These are phyloP conservation scores for Porphyrio hochstetteri DNA, from an alignment of 2,113 vertebrate genomes.

Conservation along the genomic window DNA sequence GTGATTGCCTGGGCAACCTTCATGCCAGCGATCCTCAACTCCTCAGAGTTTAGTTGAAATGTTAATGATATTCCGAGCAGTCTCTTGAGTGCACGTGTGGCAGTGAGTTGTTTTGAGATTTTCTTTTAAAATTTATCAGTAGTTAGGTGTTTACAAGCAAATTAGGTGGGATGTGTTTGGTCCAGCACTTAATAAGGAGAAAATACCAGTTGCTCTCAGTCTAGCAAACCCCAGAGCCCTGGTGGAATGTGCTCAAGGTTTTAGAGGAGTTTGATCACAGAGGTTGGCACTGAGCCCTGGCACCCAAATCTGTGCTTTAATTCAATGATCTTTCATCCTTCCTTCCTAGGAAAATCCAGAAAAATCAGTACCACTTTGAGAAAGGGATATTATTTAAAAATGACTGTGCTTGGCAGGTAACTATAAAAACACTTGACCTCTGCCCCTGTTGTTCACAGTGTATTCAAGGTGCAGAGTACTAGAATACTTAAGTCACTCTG, in stretches of 20 bases:
- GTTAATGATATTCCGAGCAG: neutral
- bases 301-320: neutral
- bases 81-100: neutral
- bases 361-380: neutral
- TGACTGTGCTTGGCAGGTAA: neutral
- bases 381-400: constrained; percentile 2
- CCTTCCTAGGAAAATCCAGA: neutral
- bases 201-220: neutral
- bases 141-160: neutral
- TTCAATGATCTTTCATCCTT: neutral
- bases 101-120: neutral
- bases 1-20: neutral
- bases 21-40: neutral
- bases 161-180: neutral
- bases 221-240: neutral
- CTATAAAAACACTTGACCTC: neutral
- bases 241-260: neutral
- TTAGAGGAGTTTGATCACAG: neutral
- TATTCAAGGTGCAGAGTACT: neutral
- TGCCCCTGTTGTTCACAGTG: neutral
- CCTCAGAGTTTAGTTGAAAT: neutral
- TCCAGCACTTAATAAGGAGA: neutral
- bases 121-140: neutral
- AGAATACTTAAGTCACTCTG: neutral
- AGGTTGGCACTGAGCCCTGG: neutral